Evolutionary conservation across 2,888 invertebrate species (phyloP).

Genomic region (Trichogramma dendrolimi): DNA sequence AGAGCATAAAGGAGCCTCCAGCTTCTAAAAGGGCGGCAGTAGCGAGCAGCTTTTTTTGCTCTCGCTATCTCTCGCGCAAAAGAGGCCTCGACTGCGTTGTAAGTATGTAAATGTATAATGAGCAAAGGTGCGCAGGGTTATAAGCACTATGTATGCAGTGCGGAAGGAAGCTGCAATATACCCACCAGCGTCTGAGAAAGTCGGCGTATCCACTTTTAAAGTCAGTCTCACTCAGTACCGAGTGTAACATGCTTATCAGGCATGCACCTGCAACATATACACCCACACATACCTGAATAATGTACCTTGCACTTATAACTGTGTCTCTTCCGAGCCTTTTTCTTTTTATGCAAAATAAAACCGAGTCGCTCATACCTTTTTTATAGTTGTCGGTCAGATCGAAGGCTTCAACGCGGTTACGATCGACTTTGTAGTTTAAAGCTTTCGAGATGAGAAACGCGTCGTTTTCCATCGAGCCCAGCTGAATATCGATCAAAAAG

Average conservation of each 20-base stretch:
- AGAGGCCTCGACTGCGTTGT: too few species aligned
- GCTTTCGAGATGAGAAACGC: conserved; percentile 41
- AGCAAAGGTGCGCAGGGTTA: background rate
- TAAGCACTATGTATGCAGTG: background rate
- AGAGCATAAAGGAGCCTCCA: background rate
- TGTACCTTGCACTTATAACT: background rate
- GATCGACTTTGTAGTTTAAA: conserved; percentile 36
- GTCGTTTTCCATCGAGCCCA: conserved; percentile 41
- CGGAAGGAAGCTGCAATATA: conserved; percentile 16
- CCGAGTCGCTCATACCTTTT: conserved; percentile 36
- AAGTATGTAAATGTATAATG: too few species aligned
- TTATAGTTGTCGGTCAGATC: conserved; percentile 33
- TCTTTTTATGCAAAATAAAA: background rate
- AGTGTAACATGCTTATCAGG: conserved; percentile 48
- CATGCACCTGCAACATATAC: conserved; percentile 42
- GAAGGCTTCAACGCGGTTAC: conserved; percentile 32
- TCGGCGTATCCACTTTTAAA: conserved; percentile 43
- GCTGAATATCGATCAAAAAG: conserved; percentile 40
- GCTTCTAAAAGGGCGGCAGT: background rate
- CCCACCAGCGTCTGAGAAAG: conserved; percentile 45
- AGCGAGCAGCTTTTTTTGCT: too few species aligned
- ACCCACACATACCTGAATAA: background rate
- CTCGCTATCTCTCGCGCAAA: too few species aligned
- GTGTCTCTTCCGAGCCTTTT: background rate
- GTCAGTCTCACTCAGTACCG: conserved; percentile 36